Conservation (phyloP, 2,113 vertebrate species). For the Nyctereutes procyonoides region DNA sequence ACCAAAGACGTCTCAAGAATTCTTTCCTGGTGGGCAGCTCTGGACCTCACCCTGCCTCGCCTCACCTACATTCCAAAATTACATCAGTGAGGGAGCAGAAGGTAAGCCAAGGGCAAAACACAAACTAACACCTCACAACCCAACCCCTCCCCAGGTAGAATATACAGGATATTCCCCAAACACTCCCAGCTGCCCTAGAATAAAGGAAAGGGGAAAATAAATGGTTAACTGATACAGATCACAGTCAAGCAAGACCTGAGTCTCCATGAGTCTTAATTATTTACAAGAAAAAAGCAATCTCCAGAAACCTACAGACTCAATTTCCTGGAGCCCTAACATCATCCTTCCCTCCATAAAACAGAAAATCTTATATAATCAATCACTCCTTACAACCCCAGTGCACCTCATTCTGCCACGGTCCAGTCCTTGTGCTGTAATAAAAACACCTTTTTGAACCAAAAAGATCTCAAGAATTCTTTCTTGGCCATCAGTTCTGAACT, state of each 20-base stretch:
- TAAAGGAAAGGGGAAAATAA: not conserved
- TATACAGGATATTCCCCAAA: not conserved
- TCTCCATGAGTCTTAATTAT: not conserved
- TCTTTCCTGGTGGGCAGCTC: no score
- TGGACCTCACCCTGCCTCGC: no score
- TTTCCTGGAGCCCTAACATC: not conserved
- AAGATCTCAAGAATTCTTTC: not conserved
- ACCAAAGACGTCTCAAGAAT: no score
- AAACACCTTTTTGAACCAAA: not conserved
- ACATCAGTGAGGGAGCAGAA: no score
- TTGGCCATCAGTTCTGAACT: not conserved
- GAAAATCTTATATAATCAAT: not conserved
- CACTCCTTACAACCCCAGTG: not conserved
- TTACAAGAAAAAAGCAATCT: not conserved
- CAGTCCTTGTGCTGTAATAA: not conserved
- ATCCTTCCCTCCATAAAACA: not conserved
- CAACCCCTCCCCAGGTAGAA: not conserved
- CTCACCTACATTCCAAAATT: no score
- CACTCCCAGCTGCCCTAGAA: not conserved
- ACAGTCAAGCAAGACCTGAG: not conserved
- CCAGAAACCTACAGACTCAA: not conserved
- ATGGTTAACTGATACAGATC: not conserved
- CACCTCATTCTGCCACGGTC: not conserved
- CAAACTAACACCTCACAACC: not conserved
- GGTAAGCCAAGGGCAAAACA: no score